Conservation (phyloP, 2,797 vertebrate species). For the Hoplostethus mediterraneus region DNA sequence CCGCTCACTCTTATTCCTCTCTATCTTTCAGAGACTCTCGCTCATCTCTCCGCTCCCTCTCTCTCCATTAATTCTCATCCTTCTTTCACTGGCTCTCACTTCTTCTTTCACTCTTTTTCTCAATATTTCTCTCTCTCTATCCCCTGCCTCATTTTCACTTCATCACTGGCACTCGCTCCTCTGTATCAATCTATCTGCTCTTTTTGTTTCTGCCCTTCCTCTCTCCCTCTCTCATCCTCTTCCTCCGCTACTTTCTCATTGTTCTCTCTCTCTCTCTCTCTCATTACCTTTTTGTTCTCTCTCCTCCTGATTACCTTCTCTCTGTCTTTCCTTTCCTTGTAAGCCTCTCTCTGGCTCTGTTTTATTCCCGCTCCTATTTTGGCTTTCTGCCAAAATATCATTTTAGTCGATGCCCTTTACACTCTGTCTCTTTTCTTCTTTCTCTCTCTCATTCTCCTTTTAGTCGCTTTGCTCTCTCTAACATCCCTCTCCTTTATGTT, state of each 20-base stretch:
- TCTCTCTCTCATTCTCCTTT: slow-evolving; percentile 31
- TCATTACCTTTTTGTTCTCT: slow-evolving; percentile 20
- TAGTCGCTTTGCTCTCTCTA: slow-evolving; percentile 51
- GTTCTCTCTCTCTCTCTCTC: slow-evolving; percentile 22
- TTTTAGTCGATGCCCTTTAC: slow-evolving; percentile 39
- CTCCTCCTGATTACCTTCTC: slow-evolving; percentile 26
- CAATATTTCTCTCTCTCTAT: slow-evolving; percentile 42
- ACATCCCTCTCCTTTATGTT: slow-evolving; percentile 51
- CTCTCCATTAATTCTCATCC: slow-evolving; percentile 44
- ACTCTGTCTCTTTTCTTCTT: slow-evolving; percentile 18
- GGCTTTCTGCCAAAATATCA: slow-evolving; percentile 24
- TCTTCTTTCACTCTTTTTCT: slow-evolving; percentile 53
- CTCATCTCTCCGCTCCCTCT: slow-evolving; percentile 30
- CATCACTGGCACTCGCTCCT: neutral
- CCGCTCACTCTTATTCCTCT: slow-evolving; percentile 50
- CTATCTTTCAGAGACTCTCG: slow-evolving; percentile 56
- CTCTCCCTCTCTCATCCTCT: slow-evolving; percentile 16
- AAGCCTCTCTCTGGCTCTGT: neutral
- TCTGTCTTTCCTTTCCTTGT: slow-evolving; percentile 1
- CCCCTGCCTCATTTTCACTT: slow-evolving; percentile 46
- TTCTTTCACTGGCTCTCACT: slow-evolving; percentile 54
- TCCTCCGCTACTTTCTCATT: slow-evolving; percentile 21
- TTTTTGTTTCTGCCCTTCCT: neutral
- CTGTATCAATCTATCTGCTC: neutral
- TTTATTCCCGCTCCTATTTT: slow-evolving; percentile 30